Evolutionary conservation across 1,140 invertebrate genomes (phyloP).

Genomic region (Eurosta solidaginis): DNA sequence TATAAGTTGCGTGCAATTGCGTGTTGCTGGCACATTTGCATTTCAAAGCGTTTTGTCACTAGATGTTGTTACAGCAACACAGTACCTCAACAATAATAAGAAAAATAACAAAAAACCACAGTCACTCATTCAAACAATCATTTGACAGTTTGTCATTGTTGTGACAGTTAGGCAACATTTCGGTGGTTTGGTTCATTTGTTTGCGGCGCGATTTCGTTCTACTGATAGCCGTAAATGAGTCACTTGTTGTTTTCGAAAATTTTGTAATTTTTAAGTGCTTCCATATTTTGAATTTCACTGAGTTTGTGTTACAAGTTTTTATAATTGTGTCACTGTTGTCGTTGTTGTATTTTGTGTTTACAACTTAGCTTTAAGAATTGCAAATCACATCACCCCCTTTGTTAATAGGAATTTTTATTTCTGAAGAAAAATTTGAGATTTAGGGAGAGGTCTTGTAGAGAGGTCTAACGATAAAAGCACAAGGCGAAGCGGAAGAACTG

Average conservation of each 20-base stretch:
- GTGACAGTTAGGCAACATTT: conserved; percentile 34
- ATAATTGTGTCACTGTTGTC: not conserved
- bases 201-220: not conserved
- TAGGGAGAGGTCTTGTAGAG: too few relatives aligned
- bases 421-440: too few relatives aligned
- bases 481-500: too few relatives aligned
- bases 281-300: not conserved
- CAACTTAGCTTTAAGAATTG: too few relatives aligned
- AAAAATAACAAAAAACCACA: not conserved
- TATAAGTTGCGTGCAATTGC: conserved; percentile 30
- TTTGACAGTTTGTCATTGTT: conserved; percentile 38
- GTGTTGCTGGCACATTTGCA: conserved; percentile 36
- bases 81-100: not conserved
- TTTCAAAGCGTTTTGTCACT: conserved; percentile 39
- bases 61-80: not conserved
- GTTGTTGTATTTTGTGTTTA: not conserved
- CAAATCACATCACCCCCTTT: too few relatives aligned
- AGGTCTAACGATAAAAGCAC: too few relatives aligned
- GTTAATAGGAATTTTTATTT: too few relatives aligned
- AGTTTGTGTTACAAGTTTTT: not conserved
- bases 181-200: not conserved
- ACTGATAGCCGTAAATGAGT: conserved; percentile 5
- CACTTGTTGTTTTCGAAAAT: conserved; percentile 17
- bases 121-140: conserved; percentile 27
- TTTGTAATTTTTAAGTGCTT: conserved; percentile 25